A percentile compares a stretch with the other conserved stretches of the same genome.
phyloP scores from a whole-genome alignment of 2,888 invertebrate genomes.

The Plutella xylostella region DNA sequence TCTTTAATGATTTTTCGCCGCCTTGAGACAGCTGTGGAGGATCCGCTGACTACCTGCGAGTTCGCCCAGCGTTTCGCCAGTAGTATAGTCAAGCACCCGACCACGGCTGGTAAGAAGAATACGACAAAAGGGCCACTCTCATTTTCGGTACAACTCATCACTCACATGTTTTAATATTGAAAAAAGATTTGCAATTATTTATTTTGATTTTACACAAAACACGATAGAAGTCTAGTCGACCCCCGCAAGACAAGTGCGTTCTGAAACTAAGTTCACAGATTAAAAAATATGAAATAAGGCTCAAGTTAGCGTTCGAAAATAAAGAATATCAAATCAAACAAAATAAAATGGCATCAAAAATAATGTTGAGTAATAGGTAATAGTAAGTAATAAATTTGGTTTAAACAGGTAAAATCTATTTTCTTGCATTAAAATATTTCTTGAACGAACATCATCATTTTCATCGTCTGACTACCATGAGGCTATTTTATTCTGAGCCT shows the following conservation, averaged over 20 bases:
- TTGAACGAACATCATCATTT: too few species aligned
- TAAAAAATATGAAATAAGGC: too few species aligned
- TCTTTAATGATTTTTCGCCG: slow-evolving; percentile 65
- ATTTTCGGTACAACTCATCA: slow-evolving; percentile 70
- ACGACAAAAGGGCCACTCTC: slow-evolving; percentile 68
- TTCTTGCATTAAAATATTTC: too few species aligned
- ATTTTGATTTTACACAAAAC: slow-evolving; percentile 27
- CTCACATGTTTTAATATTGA: slow-evolving; percentile 64
- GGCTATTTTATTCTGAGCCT: too few species aligned
- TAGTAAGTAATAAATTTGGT: too few species aligned
- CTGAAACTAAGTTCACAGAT: not conserved
- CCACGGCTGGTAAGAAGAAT: slow-evolving; percentile 64
- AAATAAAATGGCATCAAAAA: too few species aligned
- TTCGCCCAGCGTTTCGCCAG: slow-evolving; percentile 62
- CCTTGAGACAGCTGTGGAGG: slow-evolving; percentile 59
- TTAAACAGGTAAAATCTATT: too few species aligned
- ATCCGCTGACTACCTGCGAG: slow-evolving; percentile 53
- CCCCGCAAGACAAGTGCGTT: not conserved
- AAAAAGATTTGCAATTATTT: slow-evolving; percentile 41
- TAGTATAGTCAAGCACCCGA: slow-evolving; percentile 64
- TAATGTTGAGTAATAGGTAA: too few species aligned
- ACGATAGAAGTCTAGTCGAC: slow-evolving; percentile 14
- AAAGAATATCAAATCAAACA: too few species aligned
- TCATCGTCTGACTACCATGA: too few species aligned
- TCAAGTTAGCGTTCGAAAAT: too few species aligned